These are phyloP conservation scores for Galago senegalensis DNA, from an alignment of 2,797 vertebrate genomes.

Conservation along the genomic window DNA sequence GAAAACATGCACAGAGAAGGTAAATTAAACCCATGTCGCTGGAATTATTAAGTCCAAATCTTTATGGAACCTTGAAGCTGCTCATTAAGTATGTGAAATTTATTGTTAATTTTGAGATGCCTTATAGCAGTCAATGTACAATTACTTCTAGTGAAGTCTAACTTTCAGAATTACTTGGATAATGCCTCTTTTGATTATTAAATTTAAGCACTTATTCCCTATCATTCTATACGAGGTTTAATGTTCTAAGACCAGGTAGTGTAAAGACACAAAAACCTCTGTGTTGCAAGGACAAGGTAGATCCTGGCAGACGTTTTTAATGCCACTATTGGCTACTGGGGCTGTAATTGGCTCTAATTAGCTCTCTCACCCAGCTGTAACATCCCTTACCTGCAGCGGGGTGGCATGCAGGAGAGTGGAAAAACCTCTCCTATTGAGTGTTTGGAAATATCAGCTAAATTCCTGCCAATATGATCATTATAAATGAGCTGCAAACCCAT, in stretches of 20 bases:
- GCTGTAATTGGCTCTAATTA: conserved; percentile 80
- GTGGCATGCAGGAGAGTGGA: conserved; percentile 52
- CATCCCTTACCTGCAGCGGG: conserved; percentile 74
- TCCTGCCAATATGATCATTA: conserved; percentile 75
- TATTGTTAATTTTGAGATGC: conserved; percentile 47
- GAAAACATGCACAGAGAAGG: background rate
- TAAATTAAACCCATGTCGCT: conserved; percentile 33
- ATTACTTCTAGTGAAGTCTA: background rate
- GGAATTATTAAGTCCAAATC: conserved; percentile 43
- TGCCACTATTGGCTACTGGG: conserved; percentile 62
- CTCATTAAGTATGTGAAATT: conserved; percentile 46
- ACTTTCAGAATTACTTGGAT: conserved; percentile 63
- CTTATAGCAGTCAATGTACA: conserved; percentile 20
- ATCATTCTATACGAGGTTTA: conserved; percentile 69
- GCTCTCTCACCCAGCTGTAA: conserved; percentile 64
- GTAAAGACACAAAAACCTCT: conserved; percentile 67
- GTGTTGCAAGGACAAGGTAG: conserved; percentile 61
- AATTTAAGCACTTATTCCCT: conserved; percentile 63
- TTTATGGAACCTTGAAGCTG: conserved; percentile 16
- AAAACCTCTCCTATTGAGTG: conserved; percentile 67
- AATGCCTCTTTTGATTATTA: conserved; percentile 69
- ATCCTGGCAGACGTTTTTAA: conserved; percentile 74
- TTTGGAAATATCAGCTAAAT: conserved; percentile 79
- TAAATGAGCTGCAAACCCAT: conserved; percentile 76
- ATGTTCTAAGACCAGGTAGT: conserved; percentile 69